Conservation (phyloP, 2,113 vertebrate genomes). For the Xiphias gladius region DNA sequence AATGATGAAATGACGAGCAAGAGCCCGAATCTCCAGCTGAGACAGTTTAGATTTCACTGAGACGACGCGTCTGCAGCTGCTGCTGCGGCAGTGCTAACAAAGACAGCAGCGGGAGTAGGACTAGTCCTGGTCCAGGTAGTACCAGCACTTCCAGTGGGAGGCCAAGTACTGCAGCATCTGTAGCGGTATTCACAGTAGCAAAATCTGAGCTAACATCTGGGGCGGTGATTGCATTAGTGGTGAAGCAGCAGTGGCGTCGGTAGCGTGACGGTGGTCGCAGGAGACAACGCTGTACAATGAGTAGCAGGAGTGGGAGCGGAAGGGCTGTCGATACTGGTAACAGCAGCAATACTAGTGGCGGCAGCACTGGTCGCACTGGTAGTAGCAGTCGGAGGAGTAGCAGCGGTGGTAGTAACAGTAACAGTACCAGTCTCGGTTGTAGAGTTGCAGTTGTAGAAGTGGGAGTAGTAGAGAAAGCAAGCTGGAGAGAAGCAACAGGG, state of each 20-base stretch:
- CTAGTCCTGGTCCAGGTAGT: background rate
- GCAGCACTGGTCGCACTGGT: no score
- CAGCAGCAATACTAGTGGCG: no score
- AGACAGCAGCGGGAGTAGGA: background rate
- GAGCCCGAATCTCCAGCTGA: constrained; percentile 32
- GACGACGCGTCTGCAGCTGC: constrained; percentile 7
- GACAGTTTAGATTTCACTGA: constrained; percentile 23
- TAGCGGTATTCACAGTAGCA: background rate
- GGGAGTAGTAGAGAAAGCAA: no score
- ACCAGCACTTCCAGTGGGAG: background rate
- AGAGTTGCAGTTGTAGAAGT: no score
- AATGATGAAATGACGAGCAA: constrained; percentile 83
- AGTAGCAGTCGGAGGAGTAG: no score
- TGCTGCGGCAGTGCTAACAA: no score
- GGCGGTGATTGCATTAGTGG: background rate
- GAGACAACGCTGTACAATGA: no score
- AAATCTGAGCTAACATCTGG: background rate
- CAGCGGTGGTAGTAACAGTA: background rate
- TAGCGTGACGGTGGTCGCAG: no score
- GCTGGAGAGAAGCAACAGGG: no score
- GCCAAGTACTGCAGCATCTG: background rate
- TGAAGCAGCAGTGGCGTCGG: background rate
- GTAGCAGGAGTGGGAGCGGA: background rate
- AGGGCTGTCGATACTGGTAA: no score
- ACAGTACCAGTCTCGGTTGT: no score